Evolutionary conservation across 1,140 invertebrate genomes (phyloP), one percentile per base, ranked within the genome.

Genomic region (Drosophila repletoides): DNA sequence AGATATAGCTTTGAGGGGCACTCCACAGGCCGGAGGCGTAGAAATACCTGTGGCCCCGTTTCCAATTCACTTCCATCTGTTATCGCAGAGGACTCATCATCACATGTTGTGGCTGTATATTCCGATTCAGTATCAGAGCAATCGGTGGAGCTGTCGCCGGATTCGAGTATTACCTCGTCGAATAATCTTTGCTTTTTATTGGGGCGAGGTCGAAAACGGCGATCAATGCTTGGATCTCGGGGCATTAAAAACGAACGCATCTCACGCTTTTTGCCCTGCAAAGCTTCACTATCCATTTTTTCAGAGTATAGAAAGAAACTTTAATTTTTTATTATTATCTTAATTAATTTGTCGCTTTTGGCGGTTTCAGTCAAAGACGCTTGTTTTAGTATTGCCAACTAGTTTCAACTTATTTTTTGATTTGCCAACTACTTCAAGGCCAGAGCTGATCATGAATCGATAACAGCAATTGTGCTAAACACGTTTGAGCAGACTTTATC

Each of bases 11-110:
- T 66, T 7, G 80, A 87, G 0, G 56, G 28, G 1, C 43, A 49
- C 3, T 61, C 56, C 0, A 89, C 81, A 0, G 88, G 92, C 53
- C 92, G 93, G 52, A 93, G 67, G 10, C 93, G 75, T 17, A 93
- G 72, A 74, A 91, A 93, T 1, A 93, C 92, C 74, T 92, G 72
- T 0, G 91, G 84, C 0, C 75, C 77, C 0, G 86, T 67, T 22
- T 79, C 76, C n/a, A 40, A 0, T 3, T 53, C 65, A 26, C 60
- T 69, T 15, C 5, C 58, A 3, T 87, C 75, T 1, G 31, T 40
- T 2, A n/a, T n/a, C n/a, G 34, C 48, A 5, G 40, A 38, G 5
- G 33, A 31, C 2, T 72, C 77, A 0, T 58, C 55, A 0, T 28
- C 49, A 7, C 21, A 6, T 1, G 7, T 49, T 17, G 53, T 68